Evolutionary conservation across 1,140 invertebrate species (phyloP).

Genomic region (Procambarus virginalis): DNA sequence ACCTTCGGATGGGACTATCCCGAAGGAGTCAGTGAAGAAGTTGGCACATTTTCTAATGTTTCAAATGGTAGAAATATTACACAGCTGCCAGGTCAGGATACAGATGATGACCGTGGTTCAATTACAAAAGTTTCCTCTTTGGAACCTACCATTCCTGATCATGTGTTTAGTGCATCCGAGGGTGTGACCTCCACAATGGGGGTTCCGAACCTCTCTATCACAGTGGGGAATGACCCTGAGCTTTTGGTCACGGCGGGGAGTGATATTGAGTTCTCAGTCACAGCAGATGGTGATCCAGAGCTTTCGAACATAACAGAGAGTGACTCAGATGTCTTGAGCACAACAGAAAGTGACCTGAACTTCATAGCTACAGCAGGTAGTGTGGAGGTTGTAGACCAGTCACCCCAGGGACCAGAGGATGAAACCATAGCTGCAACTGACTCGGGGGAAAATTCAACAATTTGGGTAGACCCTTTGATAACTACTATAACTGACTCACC

Average conservation of each 20-base stretch:
- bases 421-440: neutral
- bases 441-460: neutral
- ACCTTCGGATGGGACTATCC: neutral
- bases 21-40: neutral
- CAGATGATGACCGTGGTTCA: neutral
- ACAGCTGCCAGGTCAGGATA: neutral
- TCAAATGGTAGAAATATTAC: neutral
- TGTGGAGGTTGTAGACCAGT: slow-evolving; percentile 28
- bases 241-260: no score
- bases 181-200: no score
- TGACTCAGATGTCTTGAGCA: no score
- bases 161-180: neutral
- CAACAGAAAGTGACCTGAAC: neutral
- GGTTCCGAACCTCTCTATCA: no score
- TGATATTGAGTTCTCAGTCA: no score
- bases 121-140: neutral
- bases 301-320: no score
- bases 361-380: neutral
- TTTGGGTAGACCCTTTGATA: neutral
- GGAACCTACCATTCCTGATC: neutral
- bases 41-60: neutral
- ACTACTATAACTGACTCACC: no score
- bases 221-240: no score
- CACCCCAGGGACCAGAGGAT: neutral
- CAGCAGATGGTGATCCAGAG: no score